Conservation (phyloP, 2,888 invertebrate genomes). For the Bombylius major region DNA sequence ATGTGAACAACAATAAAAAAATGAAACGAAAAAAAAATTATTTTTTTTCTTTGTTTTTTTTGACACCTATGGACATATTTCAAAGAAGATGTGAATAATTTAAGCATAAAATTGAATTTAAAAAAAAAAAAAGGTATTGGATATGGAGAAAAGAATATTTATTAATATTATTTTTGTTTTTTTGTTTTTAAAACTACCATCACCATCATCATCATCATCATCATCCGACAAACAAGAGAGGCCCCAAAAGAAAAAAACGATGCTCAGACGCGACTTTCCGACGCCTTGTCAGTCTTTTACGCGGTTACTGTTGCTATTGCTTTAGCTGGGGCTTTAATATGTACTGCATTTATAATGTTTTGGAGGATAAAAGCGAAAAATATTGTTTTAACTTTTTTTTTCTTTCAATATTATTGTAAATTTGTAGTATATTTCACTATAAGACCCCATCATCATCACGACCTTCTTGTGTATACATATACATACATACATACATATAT, state of each 20-base stretch:
- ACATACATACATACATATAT: too few relatives aligned
- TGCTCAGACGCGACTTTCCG: conserved; percentile 5
- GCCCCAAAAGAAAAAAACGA: neutral
- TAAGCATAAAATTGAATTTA: conserved; percentile 7
- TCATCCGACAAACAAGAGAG: neutral
- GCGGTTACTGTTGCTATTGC: neutral
- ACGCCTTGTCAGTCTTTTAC: conserved; percentile 4
- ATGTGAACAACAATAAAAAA: too few relatives aligned
- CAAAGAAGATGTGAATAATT: conserved; percentile 1
- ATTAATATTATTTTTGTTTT: neutral
- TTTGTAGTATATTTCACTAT: too few relatives aligned
- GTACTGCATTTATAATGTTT: too few relatives aligned
- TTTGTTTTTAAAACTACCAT: neutral
- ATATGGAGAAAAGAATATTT: neutral
- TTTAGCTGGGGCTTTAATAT: too few relatives aligned
- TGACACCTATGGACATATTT: neutral
- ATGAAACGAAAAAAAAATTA: too few relatives aligned
- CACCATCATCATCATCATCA: neutral
- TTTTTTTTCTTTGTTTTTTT: neutral
- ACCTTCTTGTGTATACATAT: too few relatives aligned
- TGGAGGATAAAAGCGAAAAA: too few relatives aligned
- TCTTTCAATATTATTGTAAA: too few relatives aligned
- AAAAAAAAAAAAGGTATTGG: neutral
- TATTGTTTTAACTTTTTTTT: too few relatives aligned
- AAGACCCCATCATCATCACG: too few relatives aligned